Evolutionary conservation across 2,888 invertebrate genomes (phyloP).

Genomic region (Bimastos eiseni): DNA sequence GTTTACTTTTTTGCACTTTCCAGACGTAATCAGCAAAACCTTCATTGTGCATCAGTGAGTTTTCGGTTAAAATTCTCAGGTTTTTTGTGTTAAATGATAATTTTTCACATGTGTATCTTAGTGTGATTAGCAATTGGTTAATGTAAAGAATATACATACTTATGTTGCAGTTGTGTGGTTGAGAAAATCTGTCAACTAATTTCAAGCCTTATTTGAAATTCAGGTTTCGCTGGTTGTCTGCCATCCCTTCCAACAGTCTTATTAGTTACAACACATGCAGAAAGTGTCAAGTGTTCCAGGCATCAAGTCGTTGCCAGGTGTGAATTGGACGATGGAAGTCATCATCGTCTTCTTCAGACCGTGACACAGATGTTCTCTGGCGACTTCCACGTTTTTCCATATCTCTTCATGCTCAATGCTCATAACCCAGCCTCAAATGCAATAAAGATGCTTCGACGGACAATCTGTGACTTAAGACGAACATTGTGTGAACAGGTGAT

Average conservation of each 20-base stretch:
- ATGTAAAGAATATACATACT: too few relatives aligned
- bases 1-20: too few relatives aligned
- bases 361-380: slow-evolving; percentile 61
- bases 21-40: too few relatives aligned
- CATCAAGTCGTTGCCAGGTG: not conserved
- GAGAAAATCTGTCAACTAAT: not conserved
- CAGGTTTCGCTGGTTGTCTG: slow-evolving; percentile 69
- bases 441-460: slow-evolving; percentile 68
- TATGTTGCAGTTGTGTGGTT: too few relatives aligned
- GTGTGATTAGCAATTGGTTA: too few relatives aligned
- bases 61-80: too few relatives aligned
- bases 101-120: too few relatives aligned
- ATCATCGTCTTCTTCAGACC: not conserved
- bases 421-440: slow-evolving; percentile 70
- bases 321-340: not conserved
- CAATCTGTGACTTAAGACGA: slow-evolving; percentile 65
- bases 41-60: too few relatives aligned
- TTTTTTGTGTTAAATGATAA: too few relatives aligned
- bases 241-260: slow-evolving; percentile 66
- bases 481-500: not conserved
- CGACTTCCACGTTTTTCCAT: slow-evolving; percentile 68
- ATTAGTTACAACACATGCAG: slow-evolving; percentile 71
- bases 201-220: not conserved
- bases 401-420: slow-evolving; percentile 69
- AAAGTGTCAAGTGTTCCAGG: slow-evolving; percentile 65